Base-by-base conservation (phyloP, 2,797 vertebrate genomes). In the Platyrinchus mystaceus region DNA sequence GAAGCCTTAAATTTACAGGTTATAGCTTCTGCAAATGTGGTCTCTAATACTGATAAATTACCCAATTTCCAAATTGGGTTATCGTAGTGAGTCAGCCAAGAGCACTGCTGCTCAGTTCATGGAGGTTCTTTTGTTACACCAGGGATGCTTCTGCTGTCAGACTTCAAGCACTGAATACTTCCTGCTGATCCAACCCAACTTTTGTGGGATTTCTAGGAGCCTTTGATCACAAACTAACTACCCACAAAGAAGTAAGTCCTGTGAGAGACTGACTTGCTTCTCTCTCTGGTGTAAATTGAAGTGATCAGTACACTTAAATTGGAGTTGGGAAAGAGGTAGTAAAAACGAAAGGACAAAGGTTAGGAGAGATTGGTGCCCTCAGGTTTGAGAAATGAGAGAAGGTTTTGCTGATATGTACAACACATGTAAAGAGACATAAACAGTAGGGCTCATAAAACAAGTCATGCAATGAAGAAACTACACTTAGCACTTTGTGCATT, bases 11-110 rank as follows among this genome's bases (percentile, higher is more conserved):
- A 76, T 91, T 66, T 66, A 41, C 36, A 81, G 36, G 55, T 81
- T 68, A 23, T 59, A 88, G 26, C 81, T 90, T 50, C 83, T 76
- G 77, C 63, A 79, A 22, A 79, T 71, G 36, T 78, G 60, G 19
- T 68, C 75, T 91, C 27, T 93, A 80, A 92, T 78, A 55, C 64
- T 71, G 93, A 94, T 85, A 84, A 89, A 93, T 89, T 68, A 68
- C 52, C 79, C 62, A 69, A 5, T 70, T 94, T 90, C 77, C 63
- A 88, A 88, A 93, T 95, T 6, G 24, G n/a, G 17, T 95, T 95
- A 91, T 76, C 6, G 1, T 27, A 69, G 55, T 87, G 85, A 96
- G 77, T 93, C 80, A 94, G 79, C 89, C 46, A 26, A 68, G 56
- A 86, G 53, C 53, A 37, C 60, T 90, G 73, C 82, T 80, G 52